Evolutionary conservation across 2,888 invertebrate genomes (phyloP).

Genomic region (Amblyjoppa fuscipennis): DNA sequence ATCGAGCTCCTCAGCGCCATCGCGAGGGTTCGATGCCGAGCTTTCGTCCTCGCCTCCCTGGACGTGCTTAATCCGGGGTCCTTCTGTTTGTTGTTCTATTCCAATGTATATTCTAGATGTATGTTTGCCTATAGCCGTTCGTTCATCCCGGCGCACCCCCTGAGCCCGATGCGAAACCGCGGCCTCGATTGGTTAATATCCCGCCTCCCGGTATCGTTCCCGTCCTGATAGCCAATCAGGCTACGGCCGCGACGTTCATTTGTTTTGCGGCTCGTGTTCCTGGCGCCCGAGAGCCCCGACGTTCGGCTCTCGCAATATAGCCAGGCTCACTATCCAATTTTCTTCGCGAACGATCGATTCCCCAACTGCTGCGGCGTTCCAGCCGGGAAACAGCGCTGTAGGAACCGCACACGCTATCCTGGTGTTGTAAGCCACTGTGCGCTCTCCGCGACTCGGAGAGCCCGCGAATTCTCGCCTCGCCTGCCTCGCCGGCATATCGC

Average conservation of each 20-base stretch:
- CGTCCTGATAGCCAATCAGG: conserved; percentile 78
- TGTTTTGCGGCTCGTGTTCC: conserved; percentile 79
- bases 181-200: conserved; percentile 75
- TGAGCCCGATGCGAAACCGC: conserved; percentile 58
- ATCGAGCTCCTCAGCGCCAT: background rate
- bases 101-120: background rate
- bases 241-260: conserved; percentile 77
- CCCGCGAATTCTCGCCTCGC: conserved; percentile 6
- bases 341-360: conserved; percentile 71
- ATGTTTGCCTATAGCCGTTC: conserved; percentile 4
- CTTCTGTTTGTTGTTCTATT: conserved; percentile 11
- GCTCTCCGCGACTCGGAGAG: background rate
- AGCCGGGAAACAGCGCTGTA: background rate
- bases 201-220: conserved; percentile 66
- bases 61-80: conserved; percentile 10
- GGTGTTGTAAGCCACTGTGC: background rate
- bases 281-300: conserved; percentile 60
- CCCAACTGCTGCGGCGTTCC: conserved; percentile 26
- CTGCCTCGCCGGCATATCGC: conserved; percentile 5
- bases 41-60: background rate
- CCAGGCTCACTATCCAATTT: conserved; percentile 63
- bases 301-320: conserved; percentile 50
- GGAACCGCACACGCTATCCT: background rate
- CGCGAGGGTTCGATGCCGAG: background rate
- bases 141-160: conserved; percentile 23